Base-by-base conservation (phyloP, 2,113 vertebrate species). In the Chitala chitala region DNA sequence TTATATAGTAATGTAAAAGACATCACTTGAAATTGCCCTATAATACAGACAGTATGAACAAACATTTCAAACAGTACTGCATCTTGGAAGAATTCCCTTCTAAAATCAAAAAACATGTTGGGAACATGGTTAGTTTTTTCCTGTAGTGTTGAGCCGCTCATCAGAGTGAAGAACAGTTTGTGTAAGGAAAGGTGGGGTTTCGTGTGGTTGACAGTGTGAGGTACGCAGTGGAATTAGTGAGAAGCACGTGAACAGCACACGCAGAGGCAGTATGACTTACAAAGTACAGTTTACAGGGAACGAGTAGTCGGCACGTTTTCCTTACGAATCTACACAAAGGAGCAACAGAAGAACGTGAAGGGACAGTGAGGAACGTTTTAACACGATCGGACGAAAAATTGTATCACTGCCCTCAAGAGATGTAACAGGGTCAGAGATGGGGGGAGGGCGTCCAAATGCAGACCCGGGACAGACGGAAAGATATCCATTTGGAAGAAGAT, bases 251-350 rank as follows among this genome's bases (percentile, higher is more conserved):
- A 61, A 17, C 53, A 71, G 44, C 55, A 55, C 73, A 63, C 69
- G 78, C 26, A n/a, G 75, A 66, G 79, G 46, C 79, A 55, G 70
- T 61, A 80, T 56, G 76, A 88, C 87, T 88, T 87, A 87, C 87
- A 86, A 86, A 78, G 81, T 72, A 84, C 76, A 81, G 71, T 72
- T 80, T 83, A 79, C 72, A 0, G 29, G 68, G 46, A 69, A 69
- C 53, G 68, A 53, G 68, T 15, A 71, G 68, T 15, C 46, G 38
- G 40, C 5, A 8, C 31, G 20, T 79, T 82, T 77, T 81, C 84
- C 82, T 90, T 88, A 89, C 77, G 84, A 87, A 83, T 89, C 87
- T 88, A 77, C 15, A 86, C 50, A 76, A 76, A 70, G 51, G 51
- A 58, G 58, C 29, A 58, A 51, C 8, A 26, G 64, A 51, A 24